Evolutionary conservation across 2,113 vertebrate genomes (phyloP), one percentile per base, ranked within the genome.

Genomic region (Rhizomys pruinosus): DNA sequence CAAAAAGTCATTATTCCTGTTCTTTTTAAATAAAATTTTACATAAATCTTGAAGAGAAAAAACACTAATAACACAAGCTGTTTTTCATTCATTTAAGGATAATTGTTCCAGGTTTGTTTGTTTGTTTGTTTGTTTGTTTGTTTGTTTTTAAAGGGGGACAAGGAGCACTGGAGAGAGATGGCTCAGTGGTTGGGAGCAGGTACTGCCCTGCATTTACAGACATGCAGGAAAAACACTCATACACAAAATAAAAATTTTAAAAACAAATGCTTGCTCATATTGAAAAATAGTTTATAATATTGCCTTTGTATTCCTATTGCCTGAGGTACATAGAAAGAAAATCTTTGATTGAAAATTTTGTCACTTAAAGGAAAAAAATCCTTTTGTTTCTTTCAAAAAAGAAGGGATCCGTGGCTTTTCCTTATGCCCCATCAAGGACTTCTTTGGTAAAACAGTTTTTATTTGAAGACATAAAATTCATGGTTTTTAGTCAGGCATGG

Each of bases 321-420:
- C 22, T 27, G 10, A 78, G 32, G 47, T 68, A 3, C 39, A 61
- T 39, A 8, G 61, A 61, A 86, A 74, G 47, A 81, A 3, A 7
- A 47, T n/a, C 44, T 92, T 23, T 93, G n/a, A 69, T 85, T 77
- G 34, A 72, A 90, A 61, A 20, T 22, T 19, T 66, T 42, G 44
- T 73, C 3, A 47, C 47, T 91, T 88, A 90, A 77, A 79, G 71
- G n/a, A n/a, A 16, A 89, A 78, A 87, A 73, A 9, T 44, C 0
- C 11, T 88, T 93, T 93, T 52, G 5, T 71, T 95, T 94, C 22
- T 63, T 88, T n/a, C n/a, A n/a, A n/a, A n/a, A n/a, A n/a, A n/a
- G n/a, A n/a, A n/a, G n/a, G n/a, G n/a, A n/a, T n/a, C n/a, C n/a
- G n/a, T n/a, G n/a, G n/a, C n/a, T n/a, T n/a, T n/a, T n/a, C n/a